Conservation (phyloP, 2,113 vertebrate species). For the Deroptyus accipitrinus region DNA sequence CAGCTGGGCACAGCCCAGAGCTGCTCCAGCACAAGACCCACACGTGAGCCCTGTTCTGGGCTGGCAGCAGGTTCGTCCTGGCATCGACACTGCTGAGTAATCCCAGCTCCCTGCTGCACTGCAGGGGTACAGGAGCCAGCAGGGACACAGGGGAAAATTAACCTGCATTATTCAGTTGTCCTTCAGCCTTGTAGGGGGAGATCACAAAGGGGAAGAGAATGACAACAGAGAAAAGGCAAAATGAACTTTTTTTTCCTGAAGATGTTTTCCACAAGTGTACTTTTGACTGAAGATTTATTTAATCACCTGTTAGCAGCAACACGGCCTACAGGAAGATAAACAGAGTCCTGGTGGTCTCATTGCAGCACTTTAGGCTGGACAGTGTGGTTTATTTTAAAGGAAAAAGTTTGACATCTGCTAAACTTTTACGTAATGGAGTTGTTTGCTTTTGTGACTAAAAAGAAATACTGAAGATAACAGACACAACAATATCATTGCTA, state of each 20-base stretch:
- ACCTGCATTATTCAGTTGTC: neutral
- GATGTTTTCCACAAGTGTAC: neutral
- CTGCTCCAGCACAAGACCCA: neutral
- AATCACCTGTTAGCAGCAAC: neutral
- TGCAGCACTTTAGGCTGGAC: neutral
- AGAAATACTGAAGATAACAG: neutral
- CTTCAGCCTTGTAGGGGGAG: neutral
- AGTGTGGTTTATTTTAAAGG: neutral
- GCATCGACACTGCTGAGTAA: neutral
- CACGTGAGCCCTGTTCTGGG: rapidly evolving
- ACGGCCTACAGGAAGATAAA: neutral
- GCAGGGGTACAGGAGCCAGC: neutral
- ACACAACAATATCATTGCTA: neutral
- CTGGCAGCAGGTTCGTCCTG: neutral
- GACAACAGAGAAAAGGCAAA: neutral
- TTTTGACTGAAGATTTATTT: neutral
- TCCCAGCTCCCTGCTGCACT: neutral
- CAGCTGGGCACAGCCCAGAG: neutral
- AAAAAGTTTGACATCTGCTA: neutral
- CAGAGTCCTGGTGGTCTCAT: neutral
- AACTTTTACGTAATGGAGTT: neutral
- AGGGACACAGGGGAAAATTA: neutral
- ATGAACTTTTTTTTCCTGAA: neutral
- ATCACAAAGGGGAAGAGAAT: neutral
- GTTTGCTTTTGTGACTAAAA: neutral